Conservation (phyloP, 2,888 invertebrate genomes). For the Limnephilus lunatus region DNA sequence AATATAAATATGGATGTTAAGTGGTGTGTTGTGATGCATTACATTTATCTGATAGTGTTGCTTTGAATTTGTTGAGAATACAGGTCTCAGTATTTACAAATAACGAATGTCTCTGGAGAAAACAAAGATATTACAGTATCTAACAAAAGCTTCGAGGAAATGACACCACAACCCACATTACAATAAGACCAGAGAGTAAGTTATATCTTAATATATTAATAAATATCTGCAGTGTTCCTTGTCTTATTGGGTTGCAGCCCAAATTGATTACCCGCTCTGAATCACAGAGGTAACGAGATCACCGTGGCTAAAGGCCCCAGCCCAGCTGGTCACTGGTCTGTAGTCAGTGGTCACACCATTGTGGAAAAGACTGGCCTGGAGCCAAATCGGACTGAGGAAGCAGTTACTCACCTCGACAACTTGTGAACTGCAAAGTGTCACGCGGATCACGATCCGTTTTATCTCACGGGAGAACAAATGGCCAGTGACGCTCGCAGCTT, state of each 20-base stretch:
- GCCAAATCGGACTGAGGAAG: background rate
- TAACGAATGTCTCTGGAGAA: too few species aligned
- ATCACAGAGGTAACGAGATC: constrained; percentile 16
- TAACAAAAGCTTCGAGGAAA: background rate
- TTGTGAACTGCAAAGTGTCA: constrained; percentile 5
- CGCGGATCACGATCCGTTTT: background rate
- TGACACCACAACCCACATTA: background rate
- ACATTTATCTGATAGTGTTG: too few species aligned
- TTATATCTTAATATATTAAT: background rate
- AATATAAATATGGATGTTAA: too few species aligned
- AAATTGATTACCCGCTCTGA: constrained; percentile 14
- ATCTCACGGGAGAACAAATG: constrained; percentile 24
- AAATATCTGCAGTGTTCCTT: background rate
- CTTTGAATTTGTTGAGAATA: too few species aligned
- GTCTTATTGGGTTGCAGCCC: background rate
- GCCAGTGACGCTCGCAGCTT: background rate
- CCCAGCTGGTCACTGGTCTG: background rate
- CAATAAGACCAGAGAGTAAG: background rate
- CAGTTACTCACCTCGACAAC: background rate
- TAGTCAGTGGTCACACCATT: background rate
- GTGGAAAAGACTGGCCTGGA: background rate
- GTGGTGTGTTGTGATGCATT: too few species aligned
- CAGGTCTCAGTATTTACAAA: too few species aligned
- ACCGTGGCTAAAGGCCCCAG: background rate
- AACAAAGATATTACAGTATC: too few species aligned